phyloP scores from a whole-genome alignment of 2,888 invertebrate species.

The Himalopsyche anomala region DNA sequence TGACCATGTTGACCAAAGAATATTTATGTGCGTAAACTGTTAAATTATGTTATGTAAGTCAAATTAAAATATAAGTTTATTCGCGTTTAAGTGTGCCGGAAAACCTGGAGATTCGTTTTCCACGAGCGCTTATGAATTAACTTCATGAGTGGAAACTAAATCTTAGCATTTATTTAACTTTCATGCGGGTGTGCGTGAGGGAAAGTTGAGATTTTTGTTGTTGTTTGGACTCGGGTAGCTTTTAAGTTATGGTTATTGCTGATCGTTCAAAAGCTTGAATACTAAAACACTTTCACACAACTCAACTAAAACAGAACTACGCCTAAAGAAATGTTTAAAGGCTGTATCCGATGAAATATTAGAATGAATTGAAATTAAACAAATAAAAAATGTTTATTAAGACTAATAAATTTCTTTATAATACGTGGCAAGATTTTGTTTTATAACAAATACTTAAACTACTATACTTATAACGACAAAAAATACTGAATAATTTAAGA shows the following conservation, averaged over 20 bases:
- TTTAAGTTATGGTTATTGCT: constrained; percentile 61
- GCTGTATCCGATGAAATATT: constrained; percentile 51
- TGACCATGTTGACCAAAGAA: neutral
- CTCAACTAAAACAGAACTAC: constrained; percentile 15
- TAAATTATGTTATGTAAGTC: constrained; percentile 29
- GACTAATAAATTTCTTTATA: constrained; percentile 47
- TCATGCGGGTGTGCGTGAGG: constrained; percentile 59
- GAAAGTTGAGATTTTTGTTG: constrained; percentile 48
- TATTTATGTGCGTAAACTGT: neutral
- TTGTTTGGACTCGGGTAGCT: constrained; percentile 53
- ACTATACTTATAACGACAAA: no score
- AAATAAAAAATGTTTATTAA: constrained; percentile 63
- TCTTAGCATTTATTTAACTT: constrained; percentile 39
- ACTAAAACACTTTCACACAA: constrained; percentile 58
- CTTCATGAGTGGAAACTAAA: constrained; percentile 1
- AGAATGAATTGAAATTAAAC: constrained; percentile 53
- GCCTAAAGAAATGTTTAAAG: neutral
- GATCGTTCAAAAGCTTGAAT: constrained; percentile 54
- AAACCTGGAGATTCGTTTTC: neutral
- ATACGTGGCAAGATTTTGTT: constrained; percentile 47
- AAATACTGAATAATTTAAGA: no score
- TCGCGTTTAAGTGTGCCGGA: constrained; percentile 4
- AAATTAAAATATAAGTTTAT: constrained; percentile 29
- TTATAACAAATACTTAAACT: constrained; percentile 35
- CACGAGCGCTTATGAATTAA: constrained; percentile 1